phyloP scores from a whole-genome alignment of 2,797 vertebrate genomes.

The Channa striata region DNA sequence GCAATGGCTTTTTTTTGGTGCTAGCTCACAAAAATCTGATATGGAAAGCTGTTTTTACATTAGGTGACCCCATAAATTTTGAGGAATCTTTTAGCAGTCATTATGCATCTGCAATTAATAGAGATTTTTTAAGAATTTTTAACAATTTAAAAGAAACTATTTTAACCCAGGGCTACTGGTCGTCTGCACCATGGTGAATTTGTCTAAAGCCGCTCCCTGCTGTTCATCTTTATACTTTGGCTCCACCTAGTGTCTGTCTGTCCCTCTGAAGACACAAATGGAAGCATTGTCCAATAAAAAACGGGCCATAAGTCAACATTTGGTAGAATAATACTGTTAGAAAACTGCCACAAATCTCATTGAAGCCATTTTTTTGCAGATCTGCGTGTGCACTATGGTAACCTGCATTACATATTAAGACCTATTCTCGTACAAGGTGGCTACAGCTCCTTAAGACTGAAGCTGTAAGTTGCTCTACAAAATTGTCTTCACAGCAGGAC shows the following conservation, averaged over 20 bases:
- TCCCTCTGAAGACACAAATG: background rate
- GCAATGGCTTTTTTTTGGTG: background rate
- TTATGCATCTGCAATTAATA: slow-evolving; percentile 1
- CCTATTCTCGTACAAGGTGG: slow-evolving; percentile 38
- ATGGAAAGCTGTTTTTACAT: background rate
- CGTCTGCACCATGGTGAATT: background rate
- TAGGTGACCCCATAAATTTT: slow-evolving; percentile 1
- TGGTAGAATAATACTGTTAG: background rate
- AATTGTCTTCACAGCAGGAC: slow-evolving; percentile 6
- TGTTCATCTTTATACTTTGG: slow-evolving; percentile 61
- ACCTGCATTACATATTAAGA: slow-evolving; percentile 32
- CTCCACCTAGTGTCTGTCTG: slow-evolving; percentile 71
- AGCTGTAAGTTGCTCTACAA: slow-evolving; percentile 5
- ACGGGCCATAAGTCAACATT: slow-evolving; percentile 12
- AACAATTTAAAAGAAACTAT: background rate
- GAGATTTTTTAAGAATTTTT: background rate
- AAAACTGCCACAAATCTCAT: background rate
- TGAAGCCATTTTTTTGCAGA: background rate
- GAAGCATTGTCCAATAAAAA: background rate
- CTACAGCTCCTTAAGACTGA: background rate
- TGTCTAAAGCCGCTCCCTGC: background rate
- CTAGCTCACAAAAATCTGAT: background rate
- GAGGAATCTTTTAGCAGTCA: background rate
- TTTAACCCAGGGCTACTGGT: background rate
- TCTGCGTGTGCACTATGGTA: background rate